phyloP scores from a whole-genome alignment of 1,140 invertebrate genomes.

The Leptinotarsa defecta region DNA sequence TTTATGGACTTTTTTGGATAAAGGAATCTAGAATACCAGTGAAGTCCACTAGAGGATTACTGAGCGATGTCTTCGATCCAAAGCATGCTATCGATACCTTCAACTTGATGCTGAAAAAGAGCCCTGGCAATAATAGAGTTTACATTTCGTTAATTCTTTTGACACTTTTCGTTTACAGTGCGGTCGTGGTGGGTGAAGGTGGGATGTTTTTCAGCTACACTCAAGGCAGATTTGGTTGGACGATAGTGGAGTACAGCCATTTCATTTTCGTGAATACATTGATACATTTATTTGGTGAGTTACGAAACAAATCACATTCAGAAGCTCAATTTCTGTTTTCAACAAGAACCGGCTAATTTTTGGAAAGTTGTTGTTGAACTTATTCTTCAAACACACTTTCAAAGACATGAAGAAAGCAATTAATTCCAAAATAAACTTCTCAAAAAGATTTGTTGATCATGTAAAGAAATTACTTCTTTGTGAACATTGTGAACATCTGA shows the following conservation, averaged over 20 bases:
- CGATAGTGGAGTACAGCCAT: slow-evolving; percentile 43
- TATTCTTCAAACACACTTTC: too few species aligned
- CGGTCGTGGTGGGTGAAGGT: slow-evolving; percentile 45
- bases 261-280: slow-evolving; percentile 45
- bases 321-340: too few species aligned
- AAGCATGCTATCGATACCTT: slow-evolving; percentile 51
- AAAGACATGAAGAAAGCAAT: too few species aligned
- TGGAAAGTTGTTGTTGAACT: too few species aligned
- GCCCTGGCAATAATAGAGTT: slow-evolving; percentile 40
- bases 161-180: slow-evolving; percentile 43
- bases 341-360: too few species aligned
- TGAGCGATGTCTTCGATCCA: slow-evolving; percentile 52
- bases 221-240: slow-evolving; percentile 43
- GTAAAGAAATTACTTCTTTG: too few species aligned
- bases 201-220: slow-evolving; percentile 44
- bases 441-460: too few species aligned
- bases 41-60: slow-evolving; percentile 24
- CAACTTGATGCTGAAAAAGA: slow-evolving; percentile 46
- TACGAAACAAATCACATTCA: background rate
- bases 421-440: too few species aligned
- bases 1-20: slow-evolving; percentile 51
- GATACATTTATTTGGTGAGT: slow-evolving; percentile 51
- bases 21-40: slow-evolving; percentile 47
- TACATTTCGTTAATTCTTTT: slow-evolving; percentile 43
- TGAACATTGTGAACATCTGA: too few species aligned